Base-by-base conservation (phyloP, 2,888 invertebrate genomes). In the Volucella zonaria region DNA sequence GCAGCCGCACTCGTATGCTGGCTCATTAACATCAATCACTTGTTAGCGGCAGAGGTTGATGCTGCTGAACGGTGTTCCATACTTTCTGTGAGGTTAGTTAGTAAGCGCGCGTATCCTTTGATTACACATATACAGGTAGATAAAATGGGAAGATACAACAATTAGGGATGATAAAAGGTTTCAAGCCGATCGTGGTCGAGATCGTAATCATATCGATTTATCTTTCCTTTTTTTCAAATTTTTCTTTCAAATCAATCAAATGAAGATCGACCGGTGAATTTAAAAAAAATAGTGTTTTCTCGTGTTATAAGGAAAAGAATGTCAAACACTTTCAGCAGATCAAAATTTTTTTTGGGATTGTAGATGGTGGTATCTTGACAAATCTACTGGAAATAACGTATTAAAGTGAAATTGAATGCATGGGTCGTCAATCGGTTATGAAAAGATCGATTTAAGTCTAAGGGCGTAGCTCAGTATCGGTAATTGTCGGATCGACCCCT, bases 21-120 rank as follows among this genome's bases (percentile, higher is more conserved):
- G 71, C 75, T 83, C 71, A 83, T 85, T 85, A 85, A 80, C 83
- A 85, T 85, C 83, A 67, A 85, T 85, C 80, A 85, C 75, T 83
- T 75, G 70, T 47, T 75, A 40, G 58, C 43, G 71, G 74, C 47
- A 15, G 43, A 18, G 8, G 61, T 76, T 59, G 66, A 47, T 75
- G 49, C 56, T 76, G 43, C 42, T 43, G 18, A 45, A 15, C 51
- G 23, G 45, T 64, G 62, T 66, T 52, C 47, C 15, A 43, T 45
- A 45, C 42, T 49, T 70, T 82, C 74, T 58, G 74, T 79, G 74
- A 59, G 82, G 74, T 73, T 58, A 59, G 58, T 31, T 52, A 47
- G 52, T 51, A 42, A 61, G 54, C 62, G 43, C 18, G 56, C 66
- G 52, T 67, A 67, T 71, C 56, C 62, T 79, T 79, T 80, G 61